Evolutionary conservation across 2,888 invertebrate species (phyloP).

Genomic region (Sarcophaga carnaria): DNA sequence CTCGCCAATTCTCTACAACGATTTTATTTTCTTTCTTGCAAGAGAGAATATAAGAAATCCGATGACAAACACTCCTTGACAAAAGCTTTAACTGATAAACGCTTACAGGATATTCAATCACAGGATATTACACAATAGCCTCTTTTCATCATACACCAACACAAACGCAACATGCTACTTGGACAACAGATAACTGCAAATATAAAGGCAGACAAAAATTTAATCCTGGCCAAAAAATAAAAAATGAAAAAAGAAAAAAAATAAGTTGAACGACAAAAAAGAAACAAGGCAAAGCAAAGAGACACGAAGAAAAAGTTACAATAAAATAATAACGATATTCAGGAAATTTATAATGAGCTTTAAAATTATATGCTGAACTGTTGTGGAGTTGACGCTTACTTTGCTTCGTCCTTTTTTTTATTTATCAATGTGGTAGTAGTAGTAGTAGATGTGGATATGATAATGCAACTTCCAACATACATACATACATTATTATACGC

Average conservation of each 20-base stretch:
- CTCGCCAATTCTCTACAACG: too few relatives aligned
- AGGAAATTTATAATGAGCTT: conserved; percentile 48
- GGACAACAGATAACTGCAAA: not conserved
- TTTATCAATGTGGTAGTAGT: too few relatives aligned
- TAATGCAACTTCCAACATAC: too few relatives aligned
- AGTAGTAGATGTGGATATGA: too few relatives aligned
- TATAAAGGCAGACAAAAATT: not conserved
- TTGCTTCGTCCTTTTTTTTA: not conserved
- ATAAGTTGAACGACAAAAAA: not conserved
- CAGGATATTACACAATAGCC: conserved; percentile 15
- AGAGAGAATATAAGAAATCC: too few relatives aligned
- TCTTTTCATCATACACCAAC: conserved; percentile 9
- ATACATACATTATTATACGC: not conserved
- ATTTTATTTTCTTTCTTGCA: too few relatives aligned
- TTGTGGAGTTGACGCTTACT: conserved; percentile 15
- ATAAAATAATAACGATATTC: conserved; percentile 14
- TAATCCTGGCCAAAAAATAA: not conserved
- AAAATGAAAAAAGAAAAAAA: not conserved
- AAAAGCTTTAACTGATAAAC: not conserved
- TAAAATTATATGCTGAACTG: conserved; percentile 51
- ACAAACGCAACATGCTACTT: not conserved
- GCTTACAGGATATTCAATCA: not conserved
- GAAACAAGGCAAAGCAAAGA: not conserved
- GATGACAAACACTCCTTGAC: too few relatives aligned
- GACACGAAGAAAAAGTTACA: not conserved